phyloP scores from a whole-genome alignment of 2,888 invertebrate genomes.

The Scotopteryx bipunctaria region DNA sequence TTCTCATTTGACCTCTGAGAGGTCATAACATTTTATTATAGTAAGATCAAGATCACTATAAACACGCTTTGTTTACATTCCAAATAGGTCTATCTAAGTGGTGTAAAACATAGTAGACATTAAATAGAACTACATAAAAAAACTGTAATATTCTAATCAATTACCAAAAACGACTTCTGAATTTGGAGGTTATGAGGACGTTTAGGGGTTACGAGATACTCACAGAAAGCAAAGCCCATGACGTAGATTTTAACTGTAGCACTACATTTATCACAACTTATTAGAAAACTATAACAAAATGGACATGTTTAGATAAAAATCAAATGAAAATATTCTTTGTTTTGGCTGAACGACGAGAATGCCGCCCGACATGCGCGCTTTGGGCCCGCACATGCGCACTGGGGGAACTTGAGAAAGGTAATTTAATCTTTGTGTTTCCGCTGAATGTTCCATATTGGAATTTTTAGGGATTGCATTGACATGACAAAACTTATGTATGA shows the following conservation, averaged over 20 bases:
- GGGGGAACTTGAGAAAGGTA: constrained; percentile 44
- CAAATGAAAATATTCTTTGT: constrained; percentile 52
- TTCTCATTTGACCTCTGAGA: constrained; percentile 31
- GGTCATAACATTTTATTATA: constrained; percentile 27
- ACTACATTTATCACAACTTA: constrained; percentile 30
- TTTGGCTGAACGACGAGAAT: constrained; percentile 54
- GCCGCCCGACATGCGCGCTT: constrained; percentile 63
- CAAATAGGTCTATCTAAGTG: neutral
- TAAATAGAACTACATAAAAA: neutral
- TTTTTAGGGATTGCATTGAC: constrained; percentile 64
- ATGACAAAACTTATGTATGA: constrained; percentile 14
- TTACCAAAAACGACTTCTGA: constrained; percentile 1
- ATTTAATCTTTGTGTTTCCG: constrained; percentile 74
- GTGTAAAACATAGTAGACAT: neutral
- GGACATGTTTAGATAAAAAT: constrained; percentile 7
- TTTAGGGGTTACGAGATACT: constrained; percentile 19
- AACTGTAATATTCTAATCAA: neutral
- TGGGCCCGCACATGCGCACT: constrained; percentile 59
- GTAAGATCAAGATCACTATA: neutral
- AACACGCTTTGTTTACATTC: constrained; percentile 4
- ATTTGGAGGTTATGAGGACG: constrained; percentile 29
- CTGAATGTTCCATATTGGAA: constrained; percentile 56
- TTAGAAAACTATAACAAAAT: constrained; percentile 11
- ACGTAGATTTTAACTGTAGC: constrained; percentile 10
- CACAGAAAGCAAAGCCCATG: constrained; percentile 34